Evolutionary conservation across 2,888 invertebrate genomes (phyloP), one percentile per base, ranked within the genome.

Genomic region (Dryadula phaetusa): DNA sequence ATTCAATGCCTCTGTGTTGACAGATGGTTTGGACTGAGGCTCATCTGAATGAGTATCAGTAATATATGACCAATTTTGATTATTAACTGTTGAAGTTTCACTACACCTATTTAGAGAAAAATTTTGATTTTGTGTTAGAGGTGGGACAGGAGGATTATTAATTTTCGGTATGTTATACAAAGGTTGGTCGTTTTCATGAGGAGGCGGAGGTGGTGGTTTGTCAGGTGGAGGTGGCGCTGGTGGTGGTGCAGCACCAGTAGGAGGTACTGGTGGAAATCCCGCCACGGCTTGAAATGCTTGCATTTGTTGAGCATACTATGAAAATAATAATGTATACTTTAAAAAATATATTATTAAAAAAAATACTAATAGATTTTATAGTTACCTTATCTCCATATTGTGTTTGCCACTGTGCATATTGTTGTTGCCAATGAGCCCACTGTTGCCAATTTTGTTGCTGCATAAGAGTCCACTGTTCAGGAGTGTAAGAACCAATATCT

Each of bases 381-480:
- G 60, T 70, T 87, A 96, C 96, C 94, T 96, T 95, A 66, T 95
- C 95, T 54, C 95, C 96, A 82, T 95, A 96, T 78, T 96, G 95
- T 69, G 93, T 94, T 80, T 96, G 96, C 96, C 96, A 96, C 76
- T 95, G 95, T 58, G 95, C 94, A 86, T 96, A 96, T 77, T 96
- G 96, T 74, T 95, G 95, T 77, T 96, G 95, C 96, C 96, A 96
- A 75, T 96, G 95, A 10, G 95, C 94, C 94, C 96, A 95, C 75
- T 96, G 95, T 72, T 95, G 94, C 94, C 95, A 95, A 78, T 95
- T 95, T 81, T 95, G 95, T 75, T 95, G 95, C 78, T 95, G 95
- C 85, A 95, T 91, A 74, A 94, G 89, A 49, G 94, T 91, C 95
- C 95, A 95, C 83, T 95, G 95, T 75, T 95, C 95, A 49, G 94